Percentiles rank a stretch among this genome's conserved stretches.
Conservation (phyloP, 2,797 vertebrate species). For the Falco peregrinus region DNA sequence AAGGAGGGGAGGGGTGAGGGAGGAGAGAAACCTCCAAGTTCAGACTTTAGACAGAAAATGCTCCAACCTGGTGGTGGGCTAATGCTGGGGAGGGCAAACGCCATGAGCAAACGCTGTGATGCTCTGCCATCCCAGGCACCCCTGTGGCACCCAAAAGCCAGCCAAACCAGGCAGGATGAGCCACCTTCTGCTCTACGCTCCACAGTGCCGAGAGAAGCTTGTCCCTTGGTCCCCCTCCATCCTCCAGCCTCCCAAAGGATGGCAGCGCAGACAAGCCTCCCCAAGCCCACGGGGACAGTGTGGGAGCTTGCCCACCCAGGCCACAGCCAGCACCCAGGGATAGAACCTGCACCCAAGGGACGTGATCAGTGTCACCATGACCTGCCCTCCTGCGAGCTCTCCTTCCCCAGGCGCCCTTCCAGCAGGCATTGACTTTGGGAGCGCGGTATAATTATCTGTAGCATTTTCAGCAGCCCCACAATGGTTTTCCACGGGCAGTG, state of each 20-base stretch:
- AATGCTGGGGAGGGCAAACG: background rate
- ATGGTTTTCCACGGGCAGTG: conserved; percentile 37
- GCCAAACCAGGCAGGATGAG: background rate
- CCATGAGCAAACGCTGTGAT: background rate
- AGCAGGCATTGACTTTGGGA: conserved; percentile 35
- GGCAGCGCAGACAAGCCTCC: background rate
- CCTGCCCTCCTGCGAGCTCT: conserved; percentile 16
- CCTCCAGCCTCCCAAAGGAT: background rate
- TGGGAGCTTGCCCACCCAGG: background rate
- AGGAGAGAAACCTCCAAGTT: background rate
- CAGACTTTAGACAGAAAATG: background rate
- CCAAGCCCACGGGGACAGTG: background rate
- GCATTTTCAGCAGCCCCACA: conserved; percentile 51
- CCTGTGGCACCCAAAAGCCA: background rate
- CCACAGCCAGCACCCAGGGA: background rate
- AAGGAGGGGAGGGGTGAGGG: background rate
- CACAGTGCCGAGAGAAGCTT: background rate
- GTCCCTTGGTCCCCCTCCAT: background rate
- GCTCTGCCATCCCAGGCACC: accelerated
- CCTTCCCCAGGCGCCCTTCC: conserved; percentile 28
- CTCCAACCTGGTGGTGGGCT: accelerated
- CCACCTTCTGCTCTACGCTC: background rate
- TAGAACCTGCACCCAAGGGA: background rate
- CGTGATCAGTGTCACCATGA: conserved; percentile 37
- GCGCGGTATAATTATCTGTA: conserved; percentile 30